Conservation (phyloP, 64 coral and sea anemone genomes). For the Hydrozoanthus tunicans region DNA sequence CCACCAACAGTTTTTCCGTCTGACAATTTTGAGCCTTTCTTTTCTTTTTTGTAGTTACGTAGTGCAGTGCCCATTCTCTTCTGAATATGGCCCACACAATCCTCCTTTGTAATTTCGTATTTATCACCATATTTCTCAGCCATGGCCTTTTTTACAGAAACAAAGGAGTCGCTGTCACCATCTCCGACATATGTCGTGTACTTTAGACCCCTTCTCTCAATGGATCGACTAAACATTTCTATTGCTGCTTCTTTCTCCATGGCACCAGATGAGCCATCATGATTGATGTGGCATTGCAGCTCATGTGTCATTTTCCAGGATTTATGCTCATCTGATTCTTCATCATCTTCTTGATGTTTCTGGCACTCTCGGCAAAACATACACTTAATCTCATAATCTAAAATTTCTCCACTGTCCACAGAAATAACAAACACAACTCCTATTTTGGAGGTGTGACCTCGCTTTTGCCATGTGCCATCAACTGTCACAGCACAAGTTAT, state of each 20-base stretch:
- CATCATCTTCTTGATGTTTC: neutral
- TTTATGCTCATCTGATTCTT: neutral
- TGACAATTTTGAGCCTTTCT: slow-evolving; percentile 6
- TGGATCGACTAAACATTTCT: neutral
- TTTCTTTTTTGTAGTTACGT: slow-evolving; percentile 39
- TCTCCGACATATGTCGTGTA: slow-evolving; percentile 43
- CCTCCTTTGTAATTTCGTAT: slow-evolving; percentile 42
- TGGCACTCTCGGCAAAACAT: neutral
- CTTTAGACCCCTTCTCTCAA: slow-evolving; percentile 20
- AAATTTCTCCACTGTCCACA: too few relatives aligned
- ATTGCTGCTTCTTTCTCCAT: too few relatives aligned
- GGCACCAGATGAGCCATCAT: too few relatives aligned
- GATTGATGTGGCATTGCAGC: too few relatives aligned
- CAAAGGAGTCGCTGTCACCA: slow-evolving; percentile 38
- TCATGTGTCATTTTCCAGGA: too few relatives aligned
- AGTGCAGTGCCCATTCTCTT: slow-evolving; percentile 56
- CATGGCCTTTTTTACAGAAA: slow-evolving; percentile 37
- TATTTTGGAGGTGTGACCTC: too few relatives aligned
- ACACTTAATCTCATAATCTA: neutral
- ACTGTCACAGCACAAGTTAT: too few relatives aligned
- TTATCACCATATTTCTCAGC: slow-evolving; percentile 26
- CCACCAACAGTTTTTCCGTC: neutral
- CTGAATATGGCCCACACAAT: slow-evolving; percentile 52
- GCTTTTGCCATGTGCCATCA: too few relatives aligned
- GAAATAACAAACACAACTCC: too few relatives aligned